A percentile compares a stretch with the other conserved stretches of the same genome.
Evolutionary conservation across 53 echinoderm and acorn worm genomes (phyloP).

Genomic region (Temnopleurus reevesii): DNA sequence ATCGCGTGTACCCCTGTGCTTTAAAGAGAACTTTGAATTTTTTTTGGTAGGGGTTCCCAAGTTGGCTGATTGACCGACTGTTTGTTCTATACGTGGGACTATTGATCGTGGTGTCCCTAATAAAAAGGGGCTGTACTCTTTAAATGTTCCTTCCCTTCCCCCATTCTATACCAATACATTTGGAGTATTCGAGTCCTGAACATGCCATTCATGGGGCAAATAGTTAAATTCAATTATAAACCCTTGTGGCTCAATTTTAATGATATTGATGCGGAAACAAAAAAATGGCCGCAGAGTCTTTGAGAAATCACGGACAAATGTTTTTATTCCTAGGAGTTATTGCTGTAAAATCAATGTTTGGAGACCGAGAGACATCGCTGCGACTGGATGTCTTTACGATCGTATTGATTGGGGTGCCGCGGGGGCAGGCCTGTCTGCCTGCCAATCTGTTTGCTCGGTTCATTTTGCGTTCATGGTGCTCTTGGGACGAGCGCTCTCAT

Average conservation of each 20-base stretch:
- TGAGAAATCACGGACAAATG: constrained; percentile 29
- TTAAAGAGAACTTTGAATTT: constrained; percentile 29
- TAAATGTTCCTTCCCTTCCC: background rate
- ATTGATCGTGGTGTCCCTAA: background rate
- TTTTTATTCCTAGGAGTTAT: constrained; percentile 36
- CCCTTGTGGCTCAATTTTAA: background rate
- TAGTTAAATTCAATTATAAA: constrained; percentile 7
- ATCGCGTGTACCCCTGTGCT: background rate
- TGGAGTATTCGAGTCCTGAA: background rate
- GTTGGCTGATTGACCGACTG: background rate
- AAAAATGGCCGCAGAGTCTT: background rate
- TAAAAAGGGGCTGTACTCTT: background rate
- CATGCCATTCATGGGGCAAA: background rate
- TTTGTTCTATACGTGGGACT: constrained; percentile 42
- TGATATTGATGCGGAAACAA: constrained; percentile 4
- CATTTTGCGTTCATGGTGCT: background rate
- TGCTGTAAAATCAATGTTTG: constrained; percentile 49
- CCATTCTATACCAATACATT: background rate
- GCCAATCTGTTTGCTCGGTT: background rate
- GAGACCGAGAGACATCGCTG: constrained; percentile 27
- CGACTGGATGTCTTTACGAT: constrained; percentile 14
- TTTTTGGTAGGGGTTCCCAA: background rate
- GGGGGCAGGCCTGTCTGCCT: constrained; percentile 1
- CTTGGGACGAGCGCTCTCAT: background rate
- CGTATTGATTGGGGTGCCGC: constrained; percentile 27